These are phyloP conservation scores for Camponotus pennsylvanicus DNA, from an alignment of 1,140 invertebrate genomes.

Conservation along the genomic window DNA sequence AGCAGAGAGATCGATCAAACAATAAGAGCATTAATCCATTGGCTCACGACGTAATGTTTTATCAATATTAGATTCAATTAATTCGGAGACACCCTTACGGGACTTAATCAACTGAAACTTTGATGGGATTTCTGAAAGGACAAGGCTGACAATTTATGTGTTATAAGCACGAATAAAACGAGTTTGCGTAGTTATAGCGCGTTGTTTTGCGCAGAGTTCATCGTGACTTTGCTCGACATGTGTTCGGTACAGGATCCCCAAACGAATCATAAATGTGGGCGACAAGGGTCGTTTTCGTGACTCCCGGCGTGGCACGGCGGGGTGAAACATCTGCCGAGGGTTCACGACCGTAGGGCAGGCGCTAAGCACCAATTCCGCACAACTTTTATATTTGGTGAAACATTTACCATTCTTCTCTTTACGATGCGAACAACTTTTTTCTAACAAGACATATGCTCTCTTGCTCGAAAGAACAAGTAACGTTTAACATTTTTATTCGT, in stretches of 20 bases:
- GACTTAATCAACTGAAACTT: conserved; percentile 36
- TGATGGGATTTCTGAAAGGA: conserved; percentile 30
- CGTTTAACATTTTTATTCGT: not conserved
- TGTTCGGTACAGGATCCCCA: conserved; percentile 57
- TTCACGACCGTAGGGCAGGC: conserved; percentile 34
- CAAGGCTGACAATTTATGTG: not conserved
- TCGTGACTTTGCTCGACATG: conserved; percentile 48
- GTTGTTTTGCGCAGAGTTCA: conserved; percentile 44
- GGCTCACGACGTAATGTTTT: conserved; percentile 2
- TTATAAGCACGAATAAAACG: conserved; percentile 40
- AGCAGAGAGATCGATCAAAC: conserved; percentile 8
- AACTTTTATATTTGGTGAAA: conserved; percentile 12
- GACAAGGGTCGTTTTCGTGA: conserved; percentile 51
- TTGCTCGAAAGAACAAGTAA: not conserved
- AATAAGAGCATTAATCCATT: not conserved
- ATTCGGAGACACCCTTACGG: not conserved
- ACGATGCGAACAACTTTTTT: not conserved
- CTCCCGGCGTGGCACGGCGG: not conserved
- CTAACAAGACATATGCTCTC: too few species aligned
- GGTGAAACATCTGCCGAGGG: conserved; percentile 71
- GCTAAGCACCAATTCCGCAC: not conserved
- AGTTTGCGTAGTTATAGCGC: conserved; percentile 19
- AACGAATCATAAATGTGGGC: conserved; percentile 51
- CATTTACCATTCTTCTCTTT: not conserved
- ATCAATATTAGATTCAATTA: conserved; percentile 16